A percentile compares a stretch with the other conserved stretches of the same genome.
phyloP scores from a whole-genome alignment of 2,113 vertebrate species.

The Hypocryptadius cinnamomeus region DNA sequence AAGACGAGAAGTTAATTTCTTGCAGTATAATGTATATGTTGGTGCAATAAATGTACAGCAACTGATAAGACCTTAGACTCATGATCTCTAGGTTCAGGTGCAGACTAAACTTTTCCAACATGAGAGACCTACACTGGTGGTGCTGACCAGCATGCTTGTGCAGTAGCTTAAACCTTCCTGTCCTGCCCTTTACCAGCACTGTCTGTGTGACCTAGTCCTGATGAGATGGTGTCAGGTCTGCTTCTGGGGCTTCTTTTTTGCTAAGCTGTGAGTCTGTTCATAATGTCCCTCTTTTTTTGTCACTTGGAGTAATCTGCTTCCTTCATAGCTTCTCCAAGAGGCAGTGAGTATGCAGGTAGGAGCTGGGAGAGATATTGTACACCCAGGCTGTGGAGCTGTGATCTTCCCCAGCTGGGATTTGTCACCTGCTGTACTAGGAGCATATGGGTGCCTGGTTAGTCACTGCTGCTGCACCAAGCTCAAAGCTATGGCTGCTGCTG shows the following conservation, averaged over 20 bases:
- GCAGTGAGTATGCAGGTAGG: background rate
- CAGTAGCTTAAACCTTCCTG: background rate
- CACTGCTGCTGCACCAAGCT: background rate
- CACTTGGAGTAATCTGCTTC: background rate
- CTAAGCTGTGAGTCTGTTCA: background rate
- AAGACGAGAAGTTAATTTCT: background rate
- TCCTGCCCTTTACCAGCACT: background rate
- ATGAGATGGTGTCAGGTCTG: background rate
- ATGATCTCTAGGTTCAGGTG: background rate
- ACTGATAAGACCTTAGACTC: background rate
- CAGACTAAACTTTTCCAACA: background rate
- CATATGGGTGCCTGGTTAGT: background rate
- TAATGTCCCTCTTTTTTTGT: background rate
- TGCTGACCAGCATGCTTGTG: background rate
- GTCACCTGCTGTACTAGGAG: background rate
- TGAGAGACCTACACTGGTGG: background rate
- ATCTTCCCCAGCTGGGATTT: background rate
- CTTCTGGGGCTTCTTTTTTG: background rate
- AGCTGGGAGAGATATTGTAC: background rate
- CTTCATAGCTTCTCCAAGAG: background rate
- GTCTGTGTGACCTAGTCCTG: background rate
- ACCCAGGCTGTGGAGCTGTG: background rate
- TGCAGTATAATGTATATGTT: background rate
- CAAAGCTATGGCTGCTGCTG: background rate
- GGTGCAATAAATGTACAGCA: background rate